Evolutionary conservation across 64 coral and sea anemone species (phyloP).

Genomic region (Acropora tenuis): DNA sequence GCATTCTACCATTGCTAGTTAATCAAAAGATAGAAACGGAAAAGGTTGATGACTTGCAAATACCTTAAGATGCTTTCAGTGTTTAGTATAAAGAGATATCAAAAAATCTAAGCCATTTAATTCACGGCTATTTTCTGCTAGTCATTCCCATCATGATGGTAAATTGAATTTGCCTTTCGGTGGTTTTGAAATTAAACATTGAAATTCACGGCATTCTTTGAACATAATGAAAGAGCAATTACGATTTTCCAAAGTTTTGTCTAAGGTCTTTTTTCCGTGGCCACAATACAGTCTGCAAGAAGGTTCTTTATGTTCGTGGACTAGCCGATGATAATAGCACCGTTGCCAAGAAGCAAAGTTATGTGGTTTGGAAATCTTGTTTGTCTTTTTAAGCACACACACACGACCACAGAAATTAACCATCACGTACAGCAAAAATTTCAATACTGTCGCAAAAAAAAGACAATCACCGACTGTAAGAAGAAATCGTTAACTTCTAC

Average conservation of each 20-base stretch:
- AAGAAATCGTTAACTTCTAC: too few relatives aligned
- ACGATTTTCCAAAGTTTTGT: not conserved
- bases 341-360: not conserved
- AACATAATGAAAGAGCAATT: not conserved
- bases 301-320: not conserved
- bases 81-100: not conserved
- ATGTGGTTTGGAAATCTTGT: too few relatives aligned
- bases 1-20: not conserved
- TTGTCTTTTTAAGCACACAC: too few relatives aligned
- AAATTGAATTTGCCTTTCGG: not conserved
- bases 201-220: not conserved
- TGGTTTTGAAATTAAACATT: not conserved
- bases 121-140: not conserved
- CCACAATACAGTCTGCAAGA: not conserved
- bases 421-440: too few relatives aligned
- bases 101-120: not conserved
- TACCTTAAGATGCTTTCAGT: not conserved
- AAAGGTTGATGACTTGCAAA: not conserved
- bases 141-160: not conserved
- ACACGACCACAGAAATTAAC: too few relatives aligned
- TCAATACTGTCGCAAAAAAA: too few relatives aligned
- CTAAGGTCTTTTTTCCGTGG: too few relatives aligned
- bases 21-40: not conserved
- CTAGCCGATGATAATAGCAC: too few relatives aligned
- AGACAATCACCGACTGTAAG: too few relatives aligned